A percentile compares a stretch with the other conserved stretches of the same genome.
Evolutionary conservation across 2,888 invertebrate species (phyloP).

Genomic region (Eupithecia pulchellata): DNA sequence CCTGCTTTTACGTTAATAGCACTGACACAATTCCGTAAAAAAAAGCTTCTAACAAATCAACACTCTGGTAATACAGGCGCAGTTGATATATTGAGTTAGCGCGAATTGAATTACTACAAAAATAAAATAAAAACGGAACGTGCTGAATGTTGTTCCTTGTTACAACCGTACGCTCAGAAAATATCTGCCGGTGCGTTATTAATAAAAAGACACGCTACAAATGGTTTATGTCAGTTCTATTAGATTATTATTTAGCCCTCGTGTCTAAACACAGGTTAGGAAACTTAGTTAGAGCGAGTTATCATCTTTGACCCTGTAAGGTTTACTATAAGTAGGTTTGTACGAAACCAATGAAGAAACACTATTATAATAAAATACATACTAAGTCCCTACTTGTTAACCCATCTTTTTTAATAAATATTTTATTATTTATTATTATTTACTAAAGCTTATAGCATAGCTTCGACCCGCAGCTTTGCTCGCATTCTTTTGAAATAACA

Average conservation of each 20-base stretch:
- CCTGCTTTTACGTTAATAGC: background rate
- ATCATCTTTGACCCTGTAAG: too few relatives aligned
- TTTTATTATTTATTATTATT: too few relatives aligned
- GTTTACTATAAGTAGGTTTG: too few relatives aligned
- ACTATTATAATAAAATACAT: too few relatives aligned
- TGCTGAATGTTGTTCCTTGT: constrained; percentile 1
- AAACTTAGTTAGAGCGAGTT: too few relatives aligned
- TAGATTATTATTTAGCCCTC: too few relatives aligned
- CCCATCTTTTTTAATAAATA: too few relatives aligned
- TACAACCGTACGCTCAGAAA: background rate
- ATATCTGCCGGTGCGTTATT: background rate
- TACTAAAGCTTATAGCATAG: too few relatives aligned
- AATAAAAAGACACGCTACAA: background rate
- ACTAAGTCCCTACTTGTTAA: too few relatives aligned
- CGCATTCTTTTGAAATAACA: background rate
- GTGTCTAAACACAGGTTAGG: too few relatives aligned
- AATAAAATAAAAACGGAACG: background rate
- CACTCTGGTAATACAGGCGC: background rate
- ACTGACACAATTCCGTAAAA: background rate
- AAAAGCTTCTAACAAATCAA: background rate
- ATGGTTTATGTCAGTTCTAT: background rate
- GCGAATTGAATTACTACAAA: background rate
- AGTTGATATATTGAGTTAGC: background rate
- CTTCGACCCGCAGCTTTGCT: background rate
- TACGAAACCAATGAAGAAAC: too few relatives aligned